A percentile compares a stretch with the other conserved stretches of the same genome.
These are phyloP conservation scores for Drosophila subpulchrella DNA, from an alignment of 1,140 invertebrate species.

Conservation along the genomic window DNA sequence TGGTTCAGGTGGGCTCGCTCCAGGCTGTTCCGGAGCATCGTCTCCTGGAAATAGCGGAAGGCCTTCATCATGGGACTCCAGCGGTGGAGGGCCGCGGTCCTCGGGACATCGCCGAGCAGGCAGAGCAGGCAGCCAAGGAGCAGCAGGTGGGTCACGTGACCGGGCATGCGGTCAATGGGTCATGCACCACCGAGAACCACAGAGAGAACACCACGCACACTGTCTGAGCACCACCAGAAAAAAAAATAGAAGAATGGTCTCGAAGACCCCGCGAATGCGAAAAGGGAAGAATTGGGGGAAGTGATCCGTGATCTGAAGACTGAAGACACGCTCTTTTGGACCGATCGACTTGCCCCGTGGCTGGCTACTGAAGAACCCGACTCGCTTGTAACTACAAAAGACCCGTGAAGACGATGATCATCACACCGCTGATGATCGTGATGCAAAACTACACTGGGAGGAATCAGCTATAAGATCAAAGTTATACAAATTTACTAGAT, in stretches of 20 bases:
- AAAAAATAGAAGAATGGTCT: neutral
- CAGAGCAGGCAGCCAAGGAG: constrained; percentile 41
- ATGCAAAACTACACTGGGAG: constrained; percentile 13
- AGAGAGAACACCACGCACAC: neutral
- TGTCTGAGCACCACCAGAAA: neutral
- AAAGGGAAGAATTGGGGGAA: neutral
- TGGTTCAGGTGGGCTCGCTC: constrained; percentile 75
- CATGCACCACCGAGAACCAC: constrained; percentile 1
- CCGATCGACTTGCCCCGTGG: constrained; percentile 73
- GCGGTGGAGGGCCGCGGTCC: constrained; percentile 42
- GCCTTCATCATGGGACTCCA: constrained; percentile 65
- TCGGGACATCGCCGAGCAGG: constrained; percentile 16
- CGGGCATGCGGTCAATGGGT: constrained; percentile 21
- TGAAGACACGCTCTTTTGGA: constrained; percentile 40
- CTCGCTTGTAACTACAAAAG: constrained; percentile 48
- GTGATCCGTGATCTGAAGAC: constrained; percentile 10
- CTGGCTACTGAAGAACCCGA: constrained; percentile 73
- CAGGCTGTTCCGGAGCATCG: constrained; percentile 70
- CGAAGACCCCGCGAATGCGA: constrained; percentile 4
- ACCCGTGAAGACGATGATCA: constrained; percentile 24
- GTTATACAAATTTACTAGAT: too few species aligned
- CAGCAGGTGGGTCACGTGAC: constrained; percentile 24
- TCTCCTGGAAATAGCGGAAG: constrained; percentile 72
- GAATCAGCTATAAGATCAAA: neutral
- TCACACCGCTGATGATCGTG: neutral